Conservation (phyloP, 1,140 invertebrate species). For the Leptinotarsa undecemlineata region DNA sequence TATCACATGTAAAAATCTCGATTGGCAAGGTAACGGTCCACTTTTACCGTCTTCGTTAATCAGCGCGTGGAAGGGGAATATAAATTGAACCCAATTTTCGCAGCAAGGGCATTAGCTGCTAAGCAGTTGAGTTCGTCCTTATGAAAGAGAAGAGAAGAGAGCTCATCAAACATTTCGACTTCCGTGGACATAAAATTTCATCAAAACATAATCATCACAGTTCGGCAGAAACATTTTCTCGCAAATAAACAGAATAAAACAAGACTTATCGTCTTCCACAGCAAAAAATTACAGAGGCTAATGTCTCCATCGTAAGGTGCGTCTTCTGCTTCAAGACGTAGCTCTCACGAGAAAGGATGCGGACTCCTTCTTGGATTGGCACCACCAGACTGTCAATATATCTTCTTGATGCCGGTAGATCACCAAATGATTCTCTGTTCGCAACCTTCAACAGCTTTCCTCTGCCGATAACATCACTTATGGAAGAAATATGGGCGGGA, state of each 20-base stretch:
- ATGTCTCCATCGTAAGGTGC: background rate
- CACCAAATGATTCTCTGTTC: background rate
- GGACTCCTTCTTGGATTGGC: background rate
- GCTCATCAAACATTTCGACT: background rate
- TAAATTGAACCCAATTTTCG: too few relatives aligned
- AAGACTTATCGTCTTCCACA: background rate
- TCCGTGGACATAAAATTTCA: background rate
- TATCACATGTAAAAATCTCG: too few relatives aligned
- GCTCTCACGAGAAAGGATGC: background rate
- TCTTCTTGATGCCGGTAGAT: background rate
- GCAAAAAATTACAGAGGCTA: background rate
- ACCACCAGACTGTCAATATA: background rate
- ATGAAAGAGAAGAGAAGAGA: background rate
- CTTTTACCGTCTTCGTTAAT: too few relatives aligned
- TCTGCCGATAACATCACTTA: background rate
- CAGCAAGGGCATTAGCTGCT: too few relatives aligned
- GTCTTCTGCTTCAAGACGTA: background rate
- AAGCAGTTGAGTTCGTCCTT: too few relatives aligned
- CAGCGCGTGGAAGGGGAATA: too few relatives aligned
- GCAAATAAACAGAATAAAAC: background rate
- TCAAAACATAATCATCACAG: background rate
- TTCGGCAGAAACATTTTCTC: background rate
- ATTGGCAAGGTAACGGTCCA: too few relatives aligned
- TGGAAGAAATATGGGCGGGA: background rate
- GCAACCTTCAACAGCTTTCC: background rate